phyloP scores from a whole-genome alignment of 2,797 vertebrate genomes.

The Smutsia temminckii region DNA sequence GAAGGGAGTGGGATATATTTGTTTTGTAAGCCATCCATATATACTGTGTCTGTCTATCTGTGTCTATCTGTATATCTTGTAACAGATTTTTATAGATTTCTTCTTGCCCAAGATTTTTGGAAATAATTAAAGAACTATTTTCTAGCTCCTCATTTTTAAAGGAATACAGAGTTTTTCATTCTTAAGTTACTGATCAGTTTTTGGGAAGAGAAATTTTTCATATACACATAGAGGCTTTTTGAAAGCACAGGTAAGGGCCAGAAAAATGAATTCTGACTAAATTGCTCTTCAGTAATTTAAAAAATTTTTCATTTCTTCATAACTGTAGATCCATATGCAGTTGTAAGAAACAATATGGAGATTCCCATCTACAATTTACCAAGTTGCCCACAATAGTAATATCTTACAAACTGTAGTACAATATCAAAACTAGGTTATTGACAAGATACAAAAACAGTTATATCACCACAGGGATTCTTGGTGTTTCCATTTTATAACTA shows the following conservation, averaged over 20 bases:
- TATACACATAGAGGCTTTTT: not conserved
- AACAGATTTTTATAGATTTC: constrained; percentile 22
- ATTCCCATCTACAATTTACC: not conserved
- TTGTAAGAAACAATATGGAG: constrained; percentile 34
- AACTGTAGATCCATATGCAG: not conserved
- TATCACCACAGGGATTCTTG: not conserved
- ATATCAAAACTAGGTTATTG: not conserved
- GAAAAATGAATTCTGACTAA: constrained; percentile 52
- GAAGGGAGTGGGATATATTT: not conserved
- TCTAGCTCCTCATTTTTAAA: constrained; percentile 44
- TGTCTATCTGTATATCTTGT: not conserved
- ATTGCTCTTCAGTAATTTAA: not conserved
- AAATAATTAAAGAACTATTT: constrained; percentile 11
- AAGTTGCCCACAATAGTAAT: not conserved
- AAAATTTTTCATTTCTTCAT: constrained; percentile 2
- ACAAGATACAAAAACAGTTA: not conserved
- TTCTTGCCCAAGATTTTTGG: constrained; percentile 33
- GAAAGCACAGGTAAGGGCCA: not conserved
- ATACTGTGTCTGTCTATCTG: not conserved
- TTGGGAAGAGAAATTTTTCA: not conserved
- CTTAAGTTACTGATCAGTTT: not conserved
- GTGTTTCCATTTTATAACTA: constrained; percentile 20
- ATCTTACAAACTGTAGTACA: constrained; percentile 15
- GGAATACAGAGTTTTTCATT: constrained; percentile 33
- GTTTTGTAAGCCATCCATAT: not conserved